Base-by-base conservation (phyloP, 2,113 vertebrate species). In the Chascanopsetta lugubris region DNA sequence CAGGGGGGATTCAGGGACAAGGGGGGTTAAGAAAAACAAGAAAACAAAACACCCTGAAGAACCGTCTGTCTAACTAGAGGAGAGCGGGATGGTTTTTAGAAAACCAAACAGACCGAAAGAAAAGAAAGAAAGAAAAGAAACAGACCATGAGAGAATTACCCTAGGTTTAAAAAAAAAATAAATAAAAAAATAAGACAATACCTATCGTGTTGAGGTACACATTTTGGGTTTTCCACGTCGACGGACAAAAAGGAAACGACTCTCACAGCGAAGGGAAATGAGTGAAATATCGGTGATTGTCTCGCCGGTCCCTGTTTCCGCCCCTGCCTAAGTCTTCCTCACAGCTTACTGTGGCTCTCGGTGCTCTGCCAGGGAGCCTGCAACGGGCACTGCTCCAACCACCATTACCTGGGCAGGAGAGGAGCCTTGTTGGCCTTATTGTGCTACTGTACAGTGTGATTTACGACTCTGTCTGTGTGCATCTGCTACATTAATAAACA, bases 401-500 rank as follows among this genome's bases (percentile, higher is more conserved):
- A 51, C 76, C 73, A 77, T 89, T 84, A 79, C 85, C 79, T 79
- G 64, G 72, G 56, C 54, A 58, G 43, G 67, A 53, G 11, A 75
- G 50, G 42, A 77, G 72, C 72, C 75, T 78, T 57, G 53, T 73
- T 84, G 81, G 61, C 77, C 76, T 71, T 83, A 75, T 81, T 86
- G 81, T 83, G 72, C 68, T 84, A 80, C 72, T 79, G 64, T 79
- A 29, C 69, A 36, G 54, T 56, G 40, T 84, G 78, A 84, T 85
- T 86, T 82, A 87, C 82, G 71, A 65, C 48, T 77, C 50, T 79
- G 69, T 76, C 73, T 55, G 9, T 63, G 67, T 74, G 69, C 70
- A 77, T 87, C 62, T 83, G 75, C 75, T 87, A 72, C 75, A 83
- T 80, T 84, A 77, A 85, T 88, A 84, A 89, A 85, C 73, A 86